Evolutionary conservation across 64 coral and sea anemone genomes (phyloP).

Genomic region (Actinia equina): DNA sequence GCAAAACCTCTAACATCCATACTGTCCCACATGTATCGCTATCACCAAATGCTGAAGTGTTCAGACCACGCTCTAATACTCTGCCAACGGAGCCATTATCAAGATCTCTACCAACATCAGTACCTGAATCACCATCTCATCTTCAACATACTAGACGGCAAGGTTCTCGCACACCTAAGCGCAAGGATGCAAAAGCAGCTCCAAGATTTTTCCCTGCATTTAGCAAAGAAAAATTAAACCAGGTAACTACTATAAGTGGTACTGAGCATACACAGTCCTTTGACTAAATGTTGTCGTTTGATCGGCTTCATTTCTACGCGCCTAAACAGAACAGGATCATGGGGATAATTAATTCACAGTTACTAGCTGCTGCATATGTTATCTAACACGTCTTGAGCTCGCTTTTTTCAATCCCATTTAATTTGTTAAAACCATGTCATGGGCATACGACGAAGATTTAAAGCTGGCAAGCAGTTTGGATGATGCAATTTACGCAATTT

Average conservation of each 20-base stretch:
- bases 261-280: too few relatives aligned
- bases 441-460: too few relatives aligned
- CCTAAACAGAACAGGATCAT: too few relatives aligned
- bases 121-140: conserved; percentile 58
- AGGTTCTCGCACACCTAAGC: conserved; percentile 92
- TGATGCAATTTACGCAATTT: too few relatives aligned
- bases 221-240: conserved; percentile 79
- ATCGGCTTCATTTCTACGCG: too few relatives aligned
- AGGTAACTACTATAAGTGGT: neutral
- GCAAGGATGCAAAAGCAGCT: conserved; percentile 86
- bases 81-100: conserved; percentile 65
- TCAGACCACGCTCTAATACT: conserved; percentile 84
- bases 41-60: conserved; percentile 92
- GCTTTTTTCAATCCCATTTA: too few relatives aligned
- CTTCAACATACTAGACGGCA: conserved; percentile 47
- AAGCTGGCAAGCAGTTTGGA: too few relatives aligned
- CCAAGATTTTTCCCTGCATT: conserved; percentile 95
- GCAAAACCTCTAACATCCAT: conserved; percentile 19
- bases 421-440: too few relatives aligned
- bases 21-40: conserved; percentile 56
- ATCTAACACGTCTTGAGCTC: too few relatives aligned
- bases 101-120: conserved; percentile 77
- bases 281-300: too few relatives aligned
- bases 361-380: too few relatives aligned
- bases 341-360: too few relatives aligned